Evolutionary conservation across 2,888 invertebrate genomes (phyloP), one percentile per base, ranked within the genome.

Genomic region (Cephus runcator): DNA sequence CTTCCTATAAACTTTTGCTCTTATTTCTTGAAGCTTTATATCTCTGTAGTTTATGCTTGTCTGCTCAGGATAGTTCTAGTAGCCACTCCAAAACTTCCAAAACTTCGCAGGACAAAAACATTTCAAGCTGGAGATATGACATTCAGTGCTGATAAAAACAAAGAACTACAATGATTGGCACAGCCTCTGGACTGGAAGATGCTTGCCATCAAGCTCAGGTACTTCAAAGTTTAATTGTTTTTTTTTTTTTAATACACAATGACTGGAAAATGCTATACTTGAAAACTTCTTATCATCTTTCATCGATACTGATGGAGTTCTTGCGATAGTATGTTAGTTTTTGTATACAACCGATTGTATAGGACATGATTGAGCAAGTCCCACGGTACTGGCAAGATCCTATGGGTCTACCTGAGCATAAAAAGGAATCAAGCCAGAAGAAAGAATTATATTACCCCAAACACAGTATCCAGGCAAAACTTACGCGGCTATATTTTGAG

Each of bases 141-240:
- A 87, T 86, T 88, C 84, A 85, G 82, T 82, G 83, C 81, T 86
- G 79, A 80, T 81, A 83, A 83, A 81, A 84, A 83, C 83, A 83
- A 85, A 82, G 80, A 84, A 82, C 81, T 87, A 91, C 87, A 89
- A 91, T 91, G 91, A 90, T 90, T 85, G 90, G 89, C 85, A 86
- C 89, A 85, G 85, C 88, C 81, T 87, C 87, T 83, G 88, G 85
- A 80, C 88, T 91, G 82, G 91, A 91, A 85, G 90, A 91, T 85
- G 91, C 91, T 86, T 91, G 88, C 86, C 86, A 85, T 81, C 90
- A 90, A 86, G 91, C 91, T 85, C 90, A 91, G 90, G 91, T 91
- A 83, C 30, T 34, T 11, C 35, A 56, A 30, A 33, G 33, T 77
- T 73, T 12, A n/a, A n/a, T n/a, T n/a, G n/a, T 2, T 11, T 75